Evolutionary conservation across 2,888 invertebrate species (phyloP), one percentile per base, ranked within the genome.

Genomic region (Caenorhabditis doughertyi): DNA sequence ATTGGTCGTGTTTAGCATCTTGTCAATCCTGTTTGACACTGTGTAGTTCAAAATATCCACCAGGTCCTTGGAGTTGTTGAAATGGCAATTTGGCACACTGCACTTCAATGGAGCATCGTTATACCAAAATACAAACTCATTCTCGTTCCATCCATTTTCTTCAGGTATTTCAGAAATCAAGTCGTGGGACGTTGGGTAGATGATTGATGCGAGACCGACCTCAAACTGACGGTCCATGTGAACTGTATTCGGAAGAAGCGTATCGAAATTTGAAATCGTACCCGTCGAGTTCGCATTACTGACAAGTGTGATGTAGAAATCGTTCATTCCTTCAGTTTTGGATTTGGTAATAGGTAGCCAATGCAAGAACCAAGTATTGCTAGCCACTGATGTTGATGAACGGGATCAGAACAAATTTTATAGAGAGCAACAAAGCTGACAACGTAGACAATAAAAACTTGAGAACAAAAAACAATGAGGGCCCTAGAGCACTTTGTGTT

Each of bases 261-360:
- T 71, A 13, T 39, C n/a, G 49, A 71, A 71, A 47, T 71, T 56
- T 9, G 58, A 55, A 47, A 71, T 71, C 27, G 49, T 56, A 16
- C 47, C 44, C 13, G 0, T 23, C 1, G 23, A 2, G 16, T 60
- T 21, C 44, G 58, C 71, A 32, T 71, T 71, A n/a, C 44, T 44
- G 9, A 71, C 49, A 1, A 71, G 21, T 16, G 71, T 71, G 13
- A 71, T 47, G 23, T 71, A 71, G 32, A 71, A 71, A 47, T 58
- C 58, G 16, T 9, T 42, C 32, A 32, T 56, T 44, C 58, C 27
- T 58, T 55, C 4, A 56, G 42, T 42, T 71, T 71, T 21, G 71
- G 71, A 23, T 56, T 60, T 44, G 71, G 71, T n/a, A 71, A 44
- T n/a, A 71, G 32, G n/a, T 71, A 71, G n/a, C 71, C 71, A 3